Evolutionary conservation across 2,888 invertebrate genomes (phyloP).

Genomic region (Cataglyphis rosenhaueri): DNA sequence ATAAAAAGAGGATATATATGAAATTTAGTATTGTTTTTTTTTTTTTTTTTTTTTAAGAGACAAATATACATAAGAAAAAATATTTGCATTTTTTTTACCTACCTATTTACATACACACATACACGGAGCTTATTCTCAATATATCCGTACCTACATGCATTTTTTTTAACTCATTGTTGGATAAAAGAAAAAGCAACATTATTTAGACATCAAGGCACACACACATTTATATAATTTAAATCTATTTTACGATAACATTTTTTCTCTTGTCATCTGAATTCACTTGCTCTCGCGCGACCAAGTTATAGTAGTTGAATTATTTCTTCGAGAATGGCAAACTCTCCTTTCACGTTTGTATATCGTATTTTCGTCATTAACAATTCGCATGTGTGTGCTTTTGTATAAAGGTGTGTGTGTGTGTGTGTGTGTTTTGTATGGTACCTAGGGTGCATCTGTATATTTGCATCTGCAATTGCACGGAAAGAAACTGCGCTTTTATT

Average conservation of each 20-base stretch:
- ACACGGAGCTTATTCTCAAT: background rate
- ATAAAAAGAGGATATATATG: background rate
- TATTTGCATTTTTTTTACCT: background rate
- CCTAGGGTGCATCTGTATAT: background rate
- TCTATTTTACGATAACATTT: background rate
- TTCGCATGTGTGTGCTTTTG: conserved; percentile 24
- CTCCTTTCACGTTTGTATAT: conserved; percentile 1
- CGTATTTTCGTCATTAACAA: conserved; percentile 9
- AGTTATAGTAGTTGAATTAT: conserved; percentile 22
- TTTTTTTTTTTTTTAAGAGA: background rate
- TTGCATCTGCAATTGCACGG: background rate
- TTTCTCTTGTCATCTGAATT: conserved; percentile 43
- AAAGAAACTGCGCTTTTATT: background rate
- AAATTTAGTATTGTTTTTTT: background rate
- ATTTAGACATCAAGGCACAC: background rate
- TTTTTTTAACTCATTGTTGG: background rate
- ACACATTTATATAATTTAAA: conserved; percentile 4
- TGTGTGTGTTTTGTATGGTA: background rate
- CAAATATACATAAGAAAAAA: background rate
- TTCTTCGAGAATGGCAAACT: background rate
- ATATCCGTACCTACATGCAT: background rate
- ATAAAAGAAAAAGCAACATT: background rate
- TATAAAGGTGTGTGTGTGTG: background rate
- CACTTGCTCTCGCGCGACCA: conserved; percentile 10
- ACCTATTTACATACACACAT: too few species aligned